A percentile compares a stretch with the other conserved stretches of the same genome.
Conservation (phyloP, 2,888 invertebrate genomes). For the Lampropteryx suffumata region DNA sequence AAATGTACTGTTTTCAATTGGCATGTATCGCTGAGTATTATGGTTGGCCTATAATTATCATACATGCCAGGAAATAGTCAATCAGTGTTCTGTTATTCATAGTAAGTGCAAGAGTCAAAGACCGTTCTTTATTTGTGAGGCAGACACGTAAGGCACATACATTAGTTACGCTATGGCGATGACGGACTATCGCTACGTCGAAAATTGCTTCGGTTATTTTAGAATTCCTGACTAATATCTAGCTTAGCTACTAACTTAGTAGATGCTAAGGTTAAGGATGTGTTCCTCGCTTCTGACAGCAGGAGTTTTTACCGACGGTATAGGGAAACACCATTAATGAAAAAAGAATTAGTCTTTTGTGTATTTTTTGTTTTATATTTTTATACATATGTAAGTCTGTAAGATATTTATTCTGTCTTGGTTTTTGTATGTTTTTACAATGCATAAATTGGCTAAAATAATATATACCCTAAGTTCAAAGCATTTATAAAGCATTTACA, state of each 20-base stretch:
- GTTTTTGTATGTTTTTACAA: too few species aligned
- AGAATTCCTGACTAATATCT: too few species aligned
- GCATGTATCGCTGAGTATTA: conserved; percentile 47
- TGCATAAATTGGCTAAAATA: too few species aligned
- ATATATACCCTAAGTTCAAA: conserved; percentile 17
- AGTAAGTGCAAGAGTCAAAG: conserved; percentile 58
- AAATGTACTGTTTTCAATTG: conserved; percentile 46
- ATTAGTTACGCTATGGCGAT: conserved; percentile 64
- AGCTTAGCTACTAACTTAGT: too few species aligned
- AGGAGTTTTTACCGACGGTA: too few species aligned
- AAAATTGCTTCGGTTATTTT: conserved; percentile 40
- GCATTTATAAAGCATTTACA: conserved; percentile 17
- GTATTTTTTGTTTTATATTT: too few species aligned
- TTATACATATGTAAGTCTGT: too few species aligned
- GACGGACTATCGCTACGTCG: conserved; percentile 42
- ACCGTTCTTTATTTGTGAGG: conserved; percentile 59
- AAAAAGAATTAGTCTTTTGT: too few species aligned
- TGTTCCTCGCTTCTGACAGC: too few species aligned
- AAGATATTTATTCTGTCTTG: too few species aligned
- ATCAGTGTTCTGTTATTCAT: conserved; percentile 58
- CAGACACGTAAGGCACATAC: conserved; percentile 54
- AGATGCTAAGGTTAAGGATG: too few species aligned
- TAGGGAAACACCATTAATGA: too few species aligned
- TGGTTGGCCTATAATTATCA: conserved; percentile 46
- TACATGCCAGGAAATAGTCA: conserved; percentile 54